A percentile compares a stretch with the other conserved stretches of the same genome.
Conservation (phyloP, 2,113 vertebrate genomes). For the Phrynosoma blainvillii region DNA sequence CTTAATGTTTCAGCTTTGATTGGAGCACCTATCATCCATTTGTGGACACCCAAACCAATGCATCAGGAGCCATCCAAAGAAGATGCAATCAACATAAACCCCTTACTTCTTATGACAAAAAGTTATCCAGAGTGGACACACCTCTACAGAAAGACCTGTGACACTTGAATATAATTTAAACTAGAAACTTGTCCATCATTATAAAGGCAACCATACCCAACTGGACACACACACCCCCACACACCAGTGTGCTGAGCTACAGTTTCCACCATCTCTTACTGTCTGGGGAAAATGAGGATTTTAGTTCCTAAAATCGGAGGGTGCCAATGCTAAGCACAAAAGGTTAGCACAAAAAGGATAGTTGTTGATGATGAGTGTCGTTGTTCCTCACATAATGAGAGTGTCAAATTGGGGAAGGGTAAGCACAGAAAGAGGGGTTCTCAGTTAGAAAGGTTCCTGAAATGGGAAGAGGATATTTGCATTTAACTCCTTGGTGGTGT, state of each 20-base stretch:
- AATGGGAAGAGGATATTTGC: not conserved
- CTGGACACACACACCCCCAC: no score
- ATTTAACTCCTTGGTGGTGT: no score
- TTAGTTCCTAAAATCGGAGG: no score
- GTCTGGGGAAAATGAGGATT: not conserved
- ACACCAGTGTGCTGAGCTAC: not conserved
- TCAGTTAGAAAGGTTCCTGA: not conserved
- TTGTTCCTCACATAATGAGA: not conserved
- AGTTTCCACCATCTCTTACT: not conserved
- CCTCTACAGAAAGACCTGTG: not conserved
- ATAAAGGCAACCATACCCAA: not conserved
- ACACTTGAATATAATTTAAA: not conserved
- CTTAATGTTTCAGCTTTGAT: conserved; percentile 18
- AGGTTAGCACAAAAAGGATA: not conserved
- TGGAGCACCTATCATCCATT: not conserved
- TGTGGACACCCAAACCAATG: not conserved
- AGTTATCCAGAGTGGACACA: not conserved
- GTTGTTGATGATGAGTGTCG: not conserved
- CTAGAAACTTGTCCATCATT: not conserved
- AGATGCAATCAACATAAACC: not conserved
- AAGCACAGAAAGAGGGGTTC: not conserved
- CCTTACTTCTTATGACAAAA: not conserved
- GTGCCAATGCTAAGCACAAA: no score
- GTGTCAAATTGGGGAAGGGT: not conserved
- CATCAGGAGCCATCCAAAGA: not conserved